Base-by-base conservation (phyloP, 2,888 invertebrate genomes). In the Drosophila ezoana region DNA sequence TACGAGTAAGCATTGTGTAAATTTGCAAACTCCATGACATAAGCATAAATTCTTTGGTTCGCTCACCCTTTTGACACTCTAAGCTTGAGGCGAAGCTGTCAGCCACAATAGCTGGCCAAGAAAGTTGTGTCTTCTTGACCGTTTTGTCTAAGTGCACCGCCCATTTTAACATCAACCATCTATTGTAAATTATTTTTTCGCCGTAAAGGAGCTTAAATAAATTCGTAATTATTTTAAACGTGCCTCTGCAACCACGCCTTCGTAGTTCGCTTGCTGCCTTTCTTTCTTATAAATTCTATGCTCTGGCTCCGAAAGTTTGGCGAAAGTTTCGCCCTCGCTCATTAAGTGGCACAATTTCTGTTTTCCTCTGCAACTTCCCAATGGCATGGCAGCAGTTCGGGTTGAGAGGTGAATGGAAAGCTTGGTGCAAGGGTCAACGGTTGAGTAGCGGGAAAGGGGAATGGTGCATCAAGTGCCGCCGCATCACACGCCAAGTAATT, bases 151-250 rank as follows among this genome's bases (percentile, higher is more conserved):
- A 69, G 54, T 68, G 37, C 53, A 58, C 18, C 47, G 47, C 56
- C 51, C 70, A 52, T 49, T 53, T 62, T 18, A 41, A 52, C 54
- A 44, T 60, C 51, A 44, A 69, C 45, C 52, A 61, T 73, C 56
- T 73, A 78, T 85, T 89, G 79, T 79, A 84, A 85, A 84, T 85
- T 69, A 81, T 84, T 84, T 87, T 72, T 72, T 68, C 54, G 70
- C 67, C 79, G 67, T 83, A 77, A 79, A 85, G 85, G 68, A 89
- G 89, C 85, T 85, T 85, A 85, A 85, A 85, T 89, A 87, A 85
- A 85, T 81, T 85, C 72, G 89, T 89, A 89, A 85, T 85, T 89
- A 85, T 85, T 85, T 85, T 85, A 89, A 89, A 85, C 74, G 85
- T 73, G 66, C 75, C 80, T 64, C 51, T 51, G 58, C 57, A 64